These are phyloP conservation scores for Pseudochaenichthys georgianus DNA, from an alignment of 2,797 vertebrate genomes.

Conservation along the genomic window DNA sequence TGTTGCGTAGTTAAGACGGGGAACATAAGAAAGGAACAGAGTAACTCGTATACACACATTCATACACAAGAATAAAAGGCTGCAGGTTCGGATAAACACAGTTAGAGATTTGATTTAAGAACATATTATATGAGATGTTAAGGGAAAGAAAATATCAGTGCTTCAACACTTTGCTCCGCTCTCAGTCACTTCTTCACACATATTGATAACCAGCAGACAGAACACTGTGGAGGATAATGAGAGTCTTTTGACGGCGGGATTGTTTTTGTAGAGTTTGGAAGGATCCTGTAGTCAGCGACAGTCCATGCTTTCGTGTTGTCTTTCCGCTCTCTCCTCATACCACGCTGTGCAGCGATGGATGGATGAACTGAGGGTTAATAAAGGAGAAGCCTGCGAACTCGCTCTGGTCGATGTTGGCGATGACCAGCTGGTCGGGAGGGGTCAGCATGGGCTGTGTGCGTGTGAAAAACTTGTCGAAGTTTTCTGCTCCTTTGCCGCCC, in stretches of 20 bases:
- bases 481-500: slow-evolving; percentile 97
- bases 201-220: slow-evolving; percentile 48
- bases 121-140: slow-evolving; percentile 39
- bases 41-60: slow-evolving; percentile 54
- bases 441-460: slow-evolving; percentile 96
- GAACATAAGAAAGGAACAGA: slow-evolving; percentile 21
- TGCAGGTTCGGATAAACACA: slow-evolving; percentile 42
- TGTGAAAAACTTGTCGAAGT: slow-evolving; percentile 99
- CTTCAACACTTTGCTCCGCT: slow-evolving; percentile 31
- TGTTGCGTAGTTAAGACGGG: slow-evolving; percentile 50
- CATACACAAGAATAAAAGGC: slow-evolving; percentile 52
- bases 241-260: slow-evolving; percentile 53
- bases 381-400: slow-evolving; percentile 98
- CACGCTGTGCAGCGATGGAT: slow-evolving; percentile 88
- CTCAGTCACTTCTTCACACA: slow-evolving; percentile 36
- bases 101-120: slow-evolving; percentile 24
- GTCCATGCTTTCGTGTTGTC: slow-evolving; percentile 39
- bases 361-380: slow-evolving; percentile 93
- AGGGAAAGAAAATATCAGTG: slow-evolving; percentile 40
- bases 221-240: slow-evolving; percentile 49
- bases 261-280: slow-evolving; percentile 50
- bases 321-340: slow-evolving; percentile 85
- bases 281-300: slow-evolving; percentile 52
- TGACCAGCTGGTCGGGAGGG: slow-evolving; percentile 97
- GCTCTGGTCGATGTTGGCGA: slow-evolving; percentile 97